Base-by-base conservation (phyloP, 35 echinoderm and acorn worm species). In the Patiria miniata region DNA sequence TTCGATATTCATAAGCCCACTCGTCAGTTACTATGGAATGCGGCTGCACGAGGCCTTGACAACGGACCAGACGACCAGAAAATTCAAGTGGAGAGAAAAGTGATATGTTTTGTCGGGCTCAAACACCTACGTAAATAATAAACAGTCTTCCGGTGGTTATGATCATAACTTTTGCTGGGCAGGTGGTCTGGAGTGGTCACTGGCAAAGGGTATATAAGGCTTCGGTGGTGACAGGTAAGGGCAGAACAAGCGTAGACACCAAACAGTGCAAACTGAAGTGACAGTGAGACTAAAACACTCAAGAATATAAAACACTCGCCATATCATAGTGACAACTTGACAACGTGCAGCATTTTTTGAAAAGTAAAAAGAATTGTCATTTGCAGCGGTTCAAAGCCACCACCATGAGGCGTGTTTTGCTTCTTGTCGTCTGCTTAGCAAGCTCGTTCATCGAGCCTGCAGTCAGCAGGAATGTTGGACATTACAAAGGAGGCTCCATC, bases 401-500 rank as follows among this genome's bases (percentile, higher is more conserved):
- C 65, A 73, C 14, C 23, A 73, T 73, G 65, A 73, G 65, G 34
- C 19, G 21, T 73, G 65, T 73, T 73, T 26, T 16, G 34, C 26
- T 73, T 73, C 29, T 73, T 73, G 19, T 30, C 2, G 26, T 34
- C 65, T 16, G 26, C 34, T 28, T 73, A 34, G 65, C 65, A 34
- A 32, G 65, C 65, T 73, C 65, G 7, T 73, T 73, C 15, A 26
- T 73, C 26, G 65, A 73, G 65, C 65, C 29, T 0, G 14, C 26
- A 23, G 34, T 23, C 10, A 36, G 26, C 16, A 73, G 65, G 34
- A 0, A 73, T 26, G 65, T 36, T 73, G 65, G 65, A 0, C 65
- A 73, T 73, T 73, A 73, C 29, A 73, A 73, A 73, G 65, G 65
- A 73, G 65, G 65, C 14, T 73, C 65, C 15, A 73, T 73, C 21